Percentiles rank a stretch among this genome's conserved stretches.
Evolutionary conservation across 2,888 invertebrate species (phyloP).

Genomic region (Notocelia uddmanniana): DNA sequence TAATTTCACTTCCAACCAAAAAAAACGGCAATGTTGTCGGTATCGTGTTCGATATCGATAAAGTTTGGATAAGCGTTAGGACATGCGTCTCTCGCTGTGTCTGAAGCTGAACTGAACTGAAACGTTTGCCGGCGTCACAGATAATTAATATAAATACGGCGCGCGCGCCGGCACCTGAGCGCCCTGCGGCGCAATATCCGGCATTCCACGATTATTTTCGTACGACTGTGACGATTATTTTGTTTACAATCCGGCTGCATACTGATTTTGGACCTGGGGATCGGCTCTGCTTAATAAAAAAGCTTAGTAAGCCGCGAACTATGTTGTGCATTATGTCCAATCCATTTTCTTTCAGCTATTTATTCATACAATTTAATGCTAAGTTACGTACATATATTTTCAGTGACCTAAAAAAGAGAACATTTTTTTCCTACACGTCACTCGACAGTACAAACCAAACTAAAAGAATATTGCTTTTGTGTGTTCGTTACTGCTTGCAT

Average conservation of each 20-base stretch:
- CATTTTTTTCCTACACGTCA: no score
- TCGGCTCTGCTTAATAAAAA: neutral
- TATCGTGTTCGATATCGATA: slow-evolving; percentile 70
- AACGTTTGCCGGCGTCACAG: slow-evolving; percentile 45
- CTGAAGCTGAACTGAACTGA: slow-evolving; percentile 48
- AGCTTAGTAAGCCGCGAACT: neutral
- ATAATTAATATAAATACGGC: slow-evolving; percentile 32
- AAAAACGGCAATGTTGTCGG: slow-evolving; percentile 43
- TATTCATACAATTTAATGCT: no score
- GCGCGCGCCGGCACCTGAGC: slow-evolving; percentile 58
- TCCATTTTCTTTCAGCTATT: no score
- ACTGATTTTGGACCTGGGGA: slow-evolving; percentile 58
- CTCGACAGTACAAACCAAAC: no score
- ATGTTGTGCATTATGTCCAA: no score
- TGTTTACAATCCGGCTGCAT: slow-evolving; percentile 69
- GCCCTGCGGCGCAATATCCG: slow-evolving; percentile 73
- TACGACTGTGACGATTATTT: slow-evolving; percentile 72
- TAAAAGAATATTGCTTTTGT: no score
- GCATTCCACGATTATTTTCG: slow-evolving; percentile 82
- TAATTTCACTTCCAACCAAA: slow-evolving; percentile 40
- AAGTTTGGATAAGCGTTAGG: slow-evolving; percentile 49
- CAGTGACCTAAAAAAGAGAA: no score
- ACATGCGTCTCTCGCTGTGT: slow-evolving; percentile 35
- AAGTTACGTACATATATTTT: no score
- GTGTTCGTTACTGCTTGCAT: no score